These are phyloP conservation scores for Salmo trutta DNA, from an alignment of 2,797 vertebrate genomes.

Conservation along the genomic window DNA sequence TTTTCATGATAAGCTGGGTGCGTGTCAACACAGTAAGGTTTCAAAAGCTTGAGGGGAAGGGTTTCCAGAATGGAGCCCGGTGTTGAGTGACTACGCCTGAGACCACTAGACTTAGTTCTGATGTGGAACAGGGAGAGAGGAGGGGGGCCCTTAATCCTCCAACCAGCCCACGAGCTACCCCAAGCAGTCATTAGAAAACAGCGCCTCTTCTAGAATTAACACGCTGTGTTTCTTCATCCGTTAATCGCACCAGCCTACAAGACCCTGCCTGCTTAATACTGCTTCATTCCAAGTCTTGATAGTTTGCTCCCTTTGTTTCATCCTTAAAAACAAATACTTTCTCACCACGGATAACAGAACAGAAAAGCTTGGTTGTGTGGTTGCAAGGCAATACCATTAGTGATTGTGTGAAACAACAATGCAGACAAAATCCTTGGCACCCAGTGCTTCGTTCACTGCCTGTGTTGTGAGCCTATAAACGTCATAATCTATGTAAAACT, in stretches of 20 bases:
- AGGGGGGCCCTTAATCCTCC: conserved; percentile 2
- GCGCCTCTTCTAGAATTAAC: conserved; percentile 14
- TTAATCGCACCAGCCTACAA: not conserved
- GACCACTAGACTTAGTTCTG: not conserved
- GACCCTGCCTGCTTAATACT: not conserved
- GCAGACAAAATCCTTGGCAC: not conserved
- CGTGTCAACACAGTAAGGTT: not conserved
- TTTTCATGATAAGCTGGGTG: not conserved
- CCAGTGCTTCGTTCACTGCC: conserved; percentile 14
- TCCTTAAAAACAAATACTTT: not conserved
- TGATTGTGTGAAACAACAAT: conserved; percentile 18
- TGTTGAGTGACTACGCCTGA: not conserved
- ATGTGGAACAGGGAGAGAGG: not conserved
- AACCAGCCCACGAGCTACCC: conserved; percentile 6
- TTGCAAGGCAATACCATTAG: not conserved
- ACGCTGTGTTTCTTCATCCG: not conserved
- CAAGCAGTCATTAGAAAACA: conserved; percentile 8
- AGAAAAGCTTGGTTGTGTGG: not conserved
- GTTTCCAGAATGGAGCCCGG: conserved; percentile 4
- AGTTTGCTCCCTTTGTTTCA: conserved; percentile 6
- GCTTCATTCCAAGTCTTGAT: not conserved
- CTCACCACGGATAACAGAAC: not conserved
- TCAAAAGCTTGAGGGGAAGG: conserved; percentile 8
- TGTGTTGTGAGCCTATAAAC: conserved; percentile 14
- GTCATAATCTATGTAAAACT: conserved; percentile 22